Percentiles rank a stretch among this genome's conserved stretches.
Evolutionary conservation across 1,140 invertebrate species (phyloP).

Genomic region (Neodiprion fabricii): DNA sequence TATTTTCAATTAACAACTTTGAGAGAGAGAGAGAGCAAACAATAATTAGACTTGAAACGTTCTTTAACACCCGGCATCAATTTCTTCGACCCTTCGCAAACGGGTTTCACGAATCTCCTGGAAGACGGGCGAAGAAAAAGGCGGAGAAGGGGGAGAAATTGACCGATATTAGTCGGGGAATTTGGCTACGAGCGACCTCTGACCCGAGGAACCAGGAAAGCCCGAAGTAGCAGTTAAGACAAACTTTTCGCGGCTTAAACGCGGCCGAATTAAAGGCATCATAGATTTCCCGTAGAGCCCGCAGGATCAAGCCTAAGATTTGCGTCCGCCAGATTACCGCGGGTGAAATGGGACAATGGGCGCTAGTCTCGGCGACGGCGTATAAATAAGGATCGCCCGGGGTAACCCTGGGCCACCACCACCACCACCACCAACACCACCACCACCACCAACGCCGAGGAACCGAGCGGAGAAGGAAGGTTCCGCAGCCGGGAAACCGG

Average conservation of each 20-base stretch:
- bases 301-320: slow-evolving; percentile 64
- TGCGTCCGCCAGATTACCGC: slow-evolving; percentile 62
- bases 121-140: no score
- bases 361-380: slow-evolving; percentile 59
- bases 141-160: no score
- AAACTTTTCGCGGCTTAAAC: slow-evolving; percentile 16
- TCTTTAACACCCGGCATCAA: no score
- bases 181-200: no score
- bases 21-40: no score
- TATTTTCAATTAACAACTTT: no score
- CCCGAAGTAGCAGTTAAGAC: background rate
- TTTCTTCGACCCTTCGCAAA: no score
- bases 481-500: slow-evolving; percentile 22
- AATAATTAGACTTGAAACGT: no score
- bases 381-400: slow-evolving; percentile 62
- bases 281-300: slow-evolving; percentile 62
- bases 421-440: background rate
- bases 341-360: slow-evolving; percentile 62
- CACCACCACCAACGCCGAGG: background rate
- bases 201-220: no score
- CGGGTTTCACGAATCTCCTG: no score
- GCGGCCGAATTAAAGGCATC: slow-evolving; percentile 60
- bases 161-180: no score
- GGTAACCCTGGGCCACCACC: slow-evolving; percentile 37
- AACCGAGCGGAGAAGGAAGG: background rate